phyloP scores from a whole-genome alignment of 2,888 invertebrate species.

The Parochlus steinenii region DNA sequence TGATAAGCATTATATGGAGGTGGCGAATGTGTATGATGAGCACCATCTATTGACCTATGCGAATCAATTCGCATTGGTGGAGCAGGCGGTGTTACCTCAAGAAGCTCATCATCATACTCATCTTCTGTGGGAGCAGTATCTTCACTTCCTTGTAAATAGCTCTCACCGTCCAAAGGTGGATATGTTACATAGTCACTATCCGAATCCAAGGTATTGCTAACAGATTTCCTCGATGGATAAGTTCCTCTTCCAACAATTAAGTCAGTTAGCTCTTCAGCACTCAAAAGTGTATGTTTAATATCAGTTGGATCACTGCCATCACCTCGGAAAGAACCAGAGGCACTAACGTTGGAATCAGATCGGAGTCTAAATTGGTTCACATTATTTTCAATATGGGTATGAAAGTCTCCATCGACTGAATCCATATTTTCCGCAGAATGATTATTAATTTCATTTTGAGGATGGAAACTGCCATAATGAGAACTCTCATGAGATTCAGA shows the following conservation, averaged over 20 bases:
- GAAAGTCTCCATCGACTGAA: conserved; percentile 38
- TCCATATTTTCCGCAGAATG: conserved; percentile 28
- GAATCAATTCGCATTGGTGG: conserved; percentile 56
- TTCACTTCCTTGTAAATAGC: conserved; percentile 40
- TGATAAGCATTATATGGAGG: conserved; percentile 51
- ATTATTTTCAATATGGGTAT: conserved; percentile 32
- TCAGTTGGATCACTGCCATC: conserved; percentile 82
- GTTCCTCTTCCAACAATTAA: conserved; percentile 64
- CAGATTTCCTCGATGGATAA: conserved; percentile 60
- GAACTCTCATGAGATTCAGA: conserved; percentile 36
- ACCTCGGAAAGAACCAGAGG: conserved; percentile 64
- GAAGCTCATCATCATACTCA: conserved; percentile 30
- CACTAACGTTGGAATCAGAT: conserved; percentile 65
- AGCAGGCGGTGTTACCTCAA: conserved; percentile 42
- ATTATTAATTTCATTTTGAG: conserved; percentile 34
- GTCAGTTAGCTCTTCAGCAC: conserved; percentile 70
- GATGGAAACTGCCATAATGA: conserved; percentile 40
- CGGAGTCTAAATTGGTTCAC: conserved; percentile 42
- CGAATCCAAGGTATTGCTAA: conserved; percentile 72
- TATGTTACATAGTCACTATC: conserved; percentile 81
- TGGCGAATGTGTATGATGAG: conserved; percentile 37
- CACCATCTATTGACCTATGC: conserved; percentile 32
- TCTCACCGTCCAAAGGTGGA: conserved; percentile 39
- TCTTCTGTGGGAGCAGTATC: conserved; percentile 40
- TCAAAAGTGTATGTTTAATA: conserved; percentile 53